phyloP scores from a whole-genome alignment of 2,888 invertebrate genomes.

The Lamellibrachia columna region DNA sequence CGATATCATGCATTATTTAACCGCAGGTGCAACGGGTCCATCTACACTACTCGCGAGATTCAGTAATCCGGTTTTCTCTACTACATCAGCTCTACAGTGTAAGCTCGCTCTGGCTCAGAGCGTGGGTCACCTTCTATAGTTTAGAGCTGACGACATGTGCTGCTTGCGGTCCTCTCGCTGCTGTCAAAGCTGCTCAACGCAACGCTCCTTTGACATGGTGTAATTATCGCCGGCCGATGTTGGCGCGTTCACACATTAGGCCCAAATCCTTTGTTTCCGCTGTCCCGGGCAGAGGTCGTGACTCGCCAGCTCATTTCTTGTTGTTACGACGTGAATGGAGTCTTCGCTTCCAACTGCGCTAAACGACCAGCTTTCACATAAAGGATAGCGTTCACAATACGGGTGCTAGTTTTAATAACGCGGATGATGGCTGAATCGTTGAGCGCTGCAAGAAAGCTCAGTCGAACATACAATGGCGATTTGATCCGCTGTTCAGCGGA shows the following conservation, averaged over 20 bases:
- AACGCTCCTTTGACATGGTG: background rate
- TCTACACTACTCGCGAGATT: background rate
- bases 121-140: too few species aligned
- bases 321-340: background rate
- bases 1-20: background rate
- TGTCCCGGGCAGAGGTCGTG: background rate
- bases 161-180: background rate
- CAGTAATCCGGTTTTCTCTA: background rate
- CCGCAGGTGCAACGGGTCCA: background rate
- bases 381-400: background rate
- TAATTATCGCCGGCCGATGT: background rate
- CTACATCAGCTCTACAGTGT: too few species aligned
- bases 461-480: background rate
- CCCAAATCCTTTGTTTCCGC: background rate
- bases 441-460: background rate
- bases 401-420: background rate
- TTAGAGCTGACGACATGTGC: background rate
- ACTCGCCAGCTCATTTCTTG: background rate
- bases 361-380: constrained; percentile 4
- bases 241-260: background rate
- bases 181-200: background rate
- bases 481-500: background rate
- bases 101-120: too few species aligned
- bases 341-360: background rate
- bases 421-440: background rate